These are phyloP conservation scores for Leptoteleia sp. DNA, from an alignment of 1,140 invertebrate genomes.

Conservation along the genomic window DNA sequence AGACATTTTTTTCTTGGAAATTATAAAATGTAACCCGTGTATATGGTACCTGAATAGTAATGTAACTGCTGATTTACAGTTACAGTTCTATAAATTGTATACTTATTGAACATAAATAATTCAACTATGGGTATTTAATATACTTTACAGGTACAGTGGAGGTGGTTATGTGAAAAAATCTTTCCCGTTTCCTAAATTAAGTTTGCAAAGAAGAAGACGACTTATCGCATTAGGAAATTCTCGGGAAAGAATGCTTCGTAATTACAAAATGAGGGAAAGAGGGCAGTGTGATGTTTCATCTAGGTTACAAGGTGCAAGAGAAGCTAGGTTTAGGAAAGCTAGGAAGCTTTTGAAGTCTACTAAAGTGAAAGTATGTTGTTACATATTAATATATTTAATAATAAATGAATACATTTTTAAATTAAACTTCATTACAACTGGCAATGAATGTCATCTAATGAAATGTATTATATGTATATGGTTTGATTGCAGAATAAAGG, in stretches of 20 bases:
- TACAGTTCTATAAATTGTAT: no score
- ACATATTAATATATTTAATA: no score
- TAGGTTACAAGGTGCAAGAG: conserved; percentile 73
- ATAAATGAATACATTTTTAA: no score
- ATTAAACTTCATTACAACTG: no score
- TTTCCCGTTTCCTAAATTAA: conserved; percentile 83
- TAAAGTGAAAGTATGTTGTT: conserved; percentile 78
- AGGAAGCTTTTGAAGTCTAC: conserved; percentile 81
- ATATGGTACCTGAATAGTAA: no score
- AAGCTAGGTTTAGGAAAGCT: conserved; percentile 80
- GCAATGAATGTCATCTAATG: no score
- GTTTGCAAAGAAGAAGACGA: conserved; percentile 80
- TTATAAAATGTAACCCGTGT: no score
- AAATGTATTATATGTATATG: no score
- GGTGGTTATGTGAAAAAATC: conserved; percentile 84
- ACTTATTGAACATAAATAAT: no score
- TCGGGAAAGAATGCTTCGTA: conserved; percentile 78
- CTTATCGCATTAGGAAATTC: conserved; percentile 79
- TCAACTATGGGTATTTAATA: neutral
- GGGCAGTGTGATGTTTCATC: conserved; percentile 66
- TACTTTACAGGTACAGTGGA: conserved; percentile 78
- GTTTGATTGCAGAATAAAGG: conserved; percentile 45
- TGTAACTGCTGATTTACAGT: no score
- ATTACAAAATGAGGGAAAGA: conserved; percentile 78
- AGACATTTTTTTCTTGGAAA: no score